A percentile compares a stretch with the other conserved stretches of the same genome.
These are phyloP conservation scores for Bolinopsis microptera DNA, from an alignment of 37 sponge, comb jelly and placozoan genomes.

Conservation along the genomic window DNA sequence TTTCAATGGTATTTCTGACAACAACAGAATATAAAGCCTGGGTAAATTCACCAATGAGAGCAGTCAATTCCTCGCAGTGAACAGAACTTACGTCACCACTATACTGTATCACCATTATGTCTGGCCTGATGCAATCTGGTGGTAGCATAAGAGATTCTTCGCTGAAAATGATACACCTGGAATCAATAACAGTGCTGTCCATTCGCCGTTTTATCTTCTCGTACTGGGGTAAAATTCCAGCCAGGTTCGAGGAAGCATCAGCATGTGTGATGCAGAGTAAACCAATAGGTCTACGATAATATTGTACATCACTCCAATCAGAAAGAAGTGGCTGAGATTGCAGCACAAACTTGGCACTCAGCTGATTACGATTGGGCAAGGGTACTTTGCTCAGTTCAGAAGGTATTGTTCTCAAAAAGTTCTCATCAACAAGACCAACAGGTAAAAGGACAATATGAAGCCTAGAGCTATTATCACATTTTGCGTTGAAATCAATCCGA, in stretches of 20 bases:
- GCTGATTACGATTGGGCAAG: conserved; percentile 24
- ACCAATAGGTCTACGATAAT: conserved; percentile 43
- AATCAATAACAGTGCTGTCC: conserved; percentile 40
- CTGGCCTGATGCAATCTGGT: conserved; percentile 12
- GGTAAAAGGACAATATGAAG: conserved; percentile 26
- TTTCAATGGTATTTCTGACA: conserved; percentile 35
- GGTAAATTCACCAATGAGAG: conserved; percentile 40
- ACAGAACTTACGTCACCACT: neutral
- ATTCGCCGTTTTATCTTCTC: conserved; percentile 25
- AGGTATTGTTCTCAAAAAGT: neutral
- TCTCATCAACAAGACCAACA: conserved; percentile 32
- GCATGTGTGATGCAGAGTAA: conserved; percentile 8
- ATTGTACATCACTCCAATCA: conserved; percentile 57
- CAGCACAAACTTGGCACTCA: conserved; percentile 48
- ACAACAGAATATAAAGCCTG: conserved; percentile 44
- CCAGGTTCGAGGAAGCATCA: neutral
- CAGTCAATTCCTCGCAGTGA: conserved; percentile 43
- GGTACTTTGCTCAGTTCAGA: conserved; percentile 45
- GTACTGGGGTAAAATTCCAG: conserved; percentile 14
- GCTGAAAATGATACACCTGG: conserved; percentile 27
- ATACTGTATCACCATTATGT: conserved; percentile 64
- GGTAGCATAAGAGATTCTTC: neutral
- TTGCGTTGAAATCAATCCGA: conserved; percentile 44
- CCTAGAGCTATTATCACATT: neutral
- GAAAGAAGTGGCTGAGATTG: conserved; percentile 16